phyloP scores from a whole-genome alignment of 2,113 vertebrate species.

The Mystacornis crossleyi region DNA sequence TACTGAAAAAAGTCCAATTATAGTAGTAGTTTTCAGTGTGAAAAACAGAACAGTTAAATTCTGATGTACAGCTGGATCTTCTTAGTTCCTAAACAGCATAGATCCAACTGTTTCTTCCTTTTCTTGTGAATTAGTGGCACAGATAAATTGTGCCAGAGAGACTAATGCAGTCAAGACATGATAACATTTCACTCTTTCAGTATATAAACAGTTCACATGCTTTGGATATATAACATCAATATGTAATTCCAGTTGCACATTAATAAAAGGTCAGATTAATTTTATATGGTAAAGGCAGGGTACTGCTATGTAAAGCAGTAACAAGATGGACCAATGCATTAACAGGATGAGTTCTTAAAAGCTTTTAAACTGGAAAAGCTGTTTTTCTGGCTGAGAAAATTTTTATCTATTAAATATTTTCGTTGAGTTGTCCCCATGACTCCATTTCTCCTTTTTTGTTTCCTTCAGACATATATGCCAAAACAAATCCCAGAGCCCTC shows the following conservation, averaged over 20 bases:
- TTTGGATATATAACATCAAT: constrained; percentile 12
- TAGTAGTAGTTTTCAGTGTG: not conserved
- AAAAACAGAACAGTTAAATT: not conserved
- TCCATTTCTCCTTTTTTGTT: not conserved
- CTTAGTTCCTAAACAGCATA: not conserved
- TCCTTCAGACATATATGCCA: not conserved
- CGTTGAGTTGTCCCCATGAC: not conserved
- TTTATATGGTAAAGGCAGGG: not conserved
- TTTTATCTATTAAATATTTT: constrained; percentile 21
- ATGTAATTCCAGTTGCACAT: not conserved
- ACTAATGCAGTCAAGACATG: not conserved
- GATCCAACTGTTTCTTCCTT: not conserved
- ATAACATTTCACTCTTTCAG: not conserved
- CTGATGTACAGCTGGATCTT: not conserved
- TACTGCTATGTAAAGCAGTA: not conserved
- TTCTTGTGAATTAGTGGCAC: not conserved
- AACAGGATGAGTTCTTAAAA: not conserved
- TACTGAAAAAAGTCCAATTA: not conserved
- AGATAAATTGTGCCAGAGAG: constrained; percentile 2
- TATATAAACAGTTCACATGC: not conserved
- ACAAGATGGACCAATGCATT: not conserved
- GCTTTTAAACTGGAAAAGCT: not conserved
- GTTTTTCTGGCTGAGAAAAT: not conserved
- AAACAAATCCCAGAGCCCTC: constrained; percentile 7
- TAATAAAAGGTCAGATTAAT: constrained; percentile 36